Conservation (phyloP, 2,797 vertebrate genomes). For the Liasis olivaceus region DNA sequence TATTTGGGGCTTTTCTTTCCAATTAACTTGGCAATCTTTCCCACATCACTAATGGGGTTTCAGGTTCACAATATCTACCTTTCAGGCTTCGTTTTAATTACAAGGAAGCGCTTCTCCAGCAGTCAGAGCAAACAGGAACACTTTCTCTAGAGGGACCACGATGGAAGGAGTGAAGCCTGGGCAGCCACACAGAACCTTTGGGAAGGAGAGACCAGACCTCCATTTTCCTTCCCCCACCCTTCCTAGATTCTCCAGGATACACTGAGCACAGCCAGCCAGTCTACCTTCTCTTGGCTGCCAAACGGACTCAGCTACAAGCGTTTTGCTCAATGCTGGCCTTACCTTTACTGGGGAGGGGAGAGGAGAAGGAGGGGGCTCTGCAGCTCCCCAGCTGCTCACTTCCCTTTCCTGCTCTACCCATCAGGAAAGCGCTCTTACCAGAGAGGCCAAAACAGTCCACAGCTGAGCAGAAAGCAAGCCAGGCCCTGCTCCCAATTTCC, state of each 20-base stretch:
- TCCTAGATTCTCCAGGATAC: background rate
- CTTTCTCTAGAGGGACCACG: background rate
- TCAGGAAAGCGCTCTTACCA: constrained; percentile 52
- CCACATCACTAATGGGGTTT: background rate
- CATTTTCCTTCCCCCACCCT: background rate
- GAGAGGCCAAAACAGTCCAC: constrained; percentile 42
- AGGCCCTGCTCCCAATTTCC: constrained; percentile 56
- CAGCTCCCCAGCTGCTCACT: constrained; percentile 17
- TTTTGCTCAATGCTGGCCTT: background rate
- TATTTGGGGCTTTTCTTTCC: background rate
- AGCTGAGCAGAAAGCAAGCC: constrained; percentile 40
- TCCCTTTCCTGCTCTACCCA: constrained; percentile 66
- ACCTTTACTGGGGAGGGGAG: background rate
- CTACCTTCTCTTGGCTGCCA: background rate
- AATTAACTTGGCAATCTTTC: background rate
- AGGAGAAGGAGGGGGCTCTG: background rate
- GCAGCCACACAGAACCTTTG: background rate
- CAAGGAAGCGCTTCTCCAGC: background rate
- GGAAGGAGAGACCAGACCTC: background rate
- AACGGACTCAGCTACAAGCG: background rate
- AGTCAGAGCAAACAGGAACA: background rate
- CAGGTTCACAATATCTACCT: background rate
- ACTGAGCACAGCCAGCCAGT: background rate
- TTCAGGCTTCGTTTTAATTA: background rate
- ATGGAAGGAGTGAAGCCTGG: background rate